Percentiles rank a stretch among this genome's conserved stretches.
Conservation (phyloP, 2,113 vertebrate genomes). For the Neoarius graeffei region DNA sequence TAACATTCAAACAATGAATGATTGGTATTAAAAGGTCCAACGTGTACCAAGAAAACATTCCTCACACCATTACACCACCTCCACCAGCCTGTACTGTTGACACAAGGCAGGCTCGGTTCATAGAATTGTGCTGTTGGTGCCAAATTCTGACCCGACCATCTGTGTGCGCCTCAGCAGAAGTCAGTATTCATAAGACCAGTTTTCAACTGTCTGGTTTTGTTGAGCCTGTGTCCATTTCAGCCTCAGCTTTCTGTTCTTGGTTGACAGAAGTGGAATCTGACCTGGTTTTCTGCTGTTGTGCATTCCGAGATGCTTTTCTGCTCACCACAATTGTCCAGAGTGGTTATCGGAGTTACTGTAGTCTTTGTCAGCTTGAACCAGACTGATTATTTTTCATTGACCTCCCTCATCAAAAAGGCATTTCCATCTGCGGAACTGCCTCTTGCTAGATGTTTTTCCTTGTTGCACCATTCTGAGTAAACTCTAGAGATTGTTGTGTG, state of each 20-base stretch:
- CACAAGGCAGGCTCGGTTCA: neutral
- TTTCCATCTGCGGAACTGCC: no score
- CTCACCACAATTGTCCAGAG: no score
- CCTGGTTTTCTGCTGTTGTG: no score
- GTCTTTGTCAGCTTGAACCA: no score
- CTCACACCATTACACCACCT: neutral
- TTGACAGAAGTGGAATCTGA: no score
- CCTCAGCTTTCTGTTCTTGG: neutral
- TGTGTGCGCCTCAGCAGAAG: neutral
- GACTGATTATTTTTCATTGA: no score
- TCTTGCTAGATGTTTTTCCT: no score
- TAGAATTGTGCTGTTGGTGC: neutral
- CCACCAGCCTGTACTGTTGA: neutral
- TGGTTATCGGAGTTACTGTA: no score
- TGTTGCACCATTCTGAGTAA: no score
- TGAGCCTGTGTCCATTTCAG: neutral
- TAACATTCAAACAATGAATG: neutral
- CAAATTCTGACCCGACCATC: neutral
- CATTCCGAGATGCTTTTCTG: no score
- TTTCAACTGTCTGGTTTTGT: neutral
- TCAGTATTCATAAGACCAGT: neutral
- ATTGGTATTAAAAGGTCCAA: neutral
- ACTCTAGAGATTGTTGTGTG: no score
- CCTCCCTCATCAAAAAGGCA: no score
- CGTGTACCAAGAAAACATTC: neutral